These are phyloP conservation scores for Neosilurus mollespiculum DNA, from an alignment of 2,797 vertebrate species.

Conservation along the genomic window DNA sequence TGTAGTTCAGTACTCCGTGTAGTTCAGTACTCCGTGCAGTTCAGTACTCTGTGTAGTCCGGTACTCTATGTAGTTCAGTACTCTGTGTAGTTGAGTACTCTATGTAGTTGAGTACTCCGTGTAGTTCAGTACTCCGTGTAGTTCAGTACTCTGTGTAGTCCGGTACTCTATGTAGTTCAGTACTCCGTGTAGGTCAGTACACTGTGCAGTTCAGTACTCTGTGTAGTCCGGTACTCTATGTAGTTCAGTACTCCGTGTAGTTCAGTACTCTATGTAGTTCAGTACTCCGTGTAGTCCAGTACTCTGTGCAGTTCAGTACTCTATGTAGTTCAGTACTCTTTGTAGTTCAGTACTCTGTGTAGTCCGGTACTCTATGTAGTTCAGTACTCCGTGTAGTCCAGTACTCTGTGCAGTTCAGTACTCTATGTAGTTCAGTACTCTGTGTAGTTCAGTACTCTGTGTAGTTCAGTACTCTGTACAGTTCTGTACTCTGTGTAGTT, in stretches of 20 bases:
- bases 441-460: neutral
- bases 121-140: too few relatives aligned
- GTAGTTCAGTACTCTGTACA: neutral
- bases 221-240: neutral
- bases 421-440: neutral
- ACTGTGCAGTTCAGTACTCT: neutral
- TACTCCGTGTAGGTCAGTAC: neutral
- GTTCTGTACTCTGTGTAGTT: neutral
- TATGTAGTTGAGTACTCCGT: neutral
- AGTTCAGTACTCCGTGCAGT: neutral
- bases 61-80: neutral
- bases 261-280: neutral
- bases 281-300: neutral
- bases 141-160: neutral
- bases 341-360: neutral
- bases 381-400: too few relatives aligned
- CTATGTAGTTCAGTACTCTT: neutral
- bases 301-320: neutral
- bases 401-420: neutral
- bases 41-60: neutral
- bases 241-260: neutral
- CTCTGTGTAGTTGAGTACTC: neutral
- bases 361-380: too few relatives aligned
- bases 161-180: neutral
- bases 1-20: too few relatives aligned